Base-by-base conservation (phyloP, 2,113 vertebrate genomes). In the Tupaia tana region DNA sequence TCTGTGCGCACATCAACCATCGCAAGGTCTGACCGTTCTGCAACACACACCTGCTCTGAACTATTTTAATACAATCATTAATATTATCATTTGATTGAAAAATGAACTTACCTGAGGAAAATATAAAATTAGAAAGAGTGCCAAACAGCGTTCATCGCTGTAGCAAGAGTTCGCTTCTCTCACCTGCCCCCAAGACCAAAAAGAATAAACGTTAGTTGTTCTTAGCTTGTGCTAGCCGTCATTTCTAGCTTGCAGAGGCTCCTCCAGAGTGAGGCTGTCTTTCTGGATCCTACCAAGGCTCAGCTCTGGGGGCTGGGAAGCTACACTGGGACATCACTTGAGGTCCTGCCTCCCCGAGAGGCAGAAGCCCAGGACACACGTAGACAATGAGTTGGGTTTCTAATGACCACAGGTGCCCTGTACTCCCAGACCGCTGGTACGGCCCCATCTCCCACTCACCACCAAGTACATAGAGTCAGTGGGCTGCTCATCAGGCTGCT, bases 341-440 rank as follows among this genome's bases (percentile, higher is more conserved):
- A 56, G 25, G 24, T 20, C 15, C 34, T 13, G 24, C 34, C 6
- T 25, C 18, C 24, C 4, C 15, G 59, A 3, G 25, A n/a, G 2
- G 8, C 16, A 4, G 22, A 31, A 58, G 59, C 11, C 9, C 12
- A 43, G 20, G 3, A 0, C 9, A 20, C 27, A 4, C 6, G 0
- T 11, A 29, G 29, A 22, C 6, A 24, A 52, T 4, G 27, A 84
- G 31, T 2, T 20, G 29, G 19, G 18, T 6, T 29, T 58, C 25
- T 56, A 15, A 34, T 11, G 54, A 6, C 54, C n/a, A 19, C 18
- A 3, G 27, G 34, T 27, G 16, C 14, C 31, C 13, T 20, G 10
- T 64, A 10, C 8, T 31, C 9, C 1, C 18, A 10, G 16, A 67
- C 25, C 5, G 0, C n/a, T 20, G 4, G 6, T 15, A 18, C 9